Evolutionary conservation across 2,888 invertebrate genomes (phyloP), one percentile per base, ranked within the genome.

Genomic region (Hoplodrina ambigua): DNA sequence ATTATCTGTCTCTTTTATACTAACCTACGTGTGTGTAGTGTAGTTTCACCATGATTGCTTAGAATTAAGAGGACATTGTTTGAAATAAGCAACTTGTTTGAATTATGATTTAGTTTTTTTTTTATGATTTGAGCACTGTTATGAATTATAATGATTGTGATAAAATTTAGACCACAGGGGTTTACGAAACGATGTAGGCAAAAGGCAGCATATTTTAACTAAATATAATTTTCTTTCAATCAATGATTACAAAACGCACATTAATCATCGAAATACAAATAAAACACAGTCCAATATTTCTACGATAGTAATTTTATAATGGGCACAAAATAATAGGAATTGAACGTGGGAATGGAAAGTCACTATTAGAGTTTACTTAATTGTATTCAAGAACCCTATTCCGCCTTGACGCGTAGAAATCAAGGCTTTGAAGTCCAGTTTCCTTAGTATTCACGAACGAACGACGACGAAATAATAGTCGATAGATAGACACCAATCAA

Each of bases 261-360:
- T 41, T 19, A 55, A 53, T 37, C 41, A 72, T 61, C 53, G 46
- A 67, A 69, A 68, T 68, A 65, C 15, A 46, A 65, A 46, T 75
- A 33, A 52, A 53, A 41, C 50, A 78, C 52, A 75, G 63, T 68
- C 44, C 50, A 66, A 19, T 44, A 30, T 59, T 69, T 58, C 52
- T 69, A 59, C 56, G 33, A 81, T 76, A 69, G 58, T 62, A 44
- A 62, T 55, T 75, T 55, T 41, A 60, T 62, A 59, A 63, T 64
- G 64, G 78, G 61, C 63, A 77, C 78, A 71, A 77, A 61, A 13
- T 54, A 60, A 76, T 70, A 80, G 78, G 78, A 80, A 80, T 78
- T 78, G 62, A 80, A 65, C 52, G 7, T 46, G 55, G 46, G 3
- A 63, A 74, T 44, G 25, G 7, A 62, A 79, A 67, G 55, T 64